Evolutionary conservation across 2,113 vertebrate genomes (phyloP).

Genomic region (Lathamus discolor): DNA sequence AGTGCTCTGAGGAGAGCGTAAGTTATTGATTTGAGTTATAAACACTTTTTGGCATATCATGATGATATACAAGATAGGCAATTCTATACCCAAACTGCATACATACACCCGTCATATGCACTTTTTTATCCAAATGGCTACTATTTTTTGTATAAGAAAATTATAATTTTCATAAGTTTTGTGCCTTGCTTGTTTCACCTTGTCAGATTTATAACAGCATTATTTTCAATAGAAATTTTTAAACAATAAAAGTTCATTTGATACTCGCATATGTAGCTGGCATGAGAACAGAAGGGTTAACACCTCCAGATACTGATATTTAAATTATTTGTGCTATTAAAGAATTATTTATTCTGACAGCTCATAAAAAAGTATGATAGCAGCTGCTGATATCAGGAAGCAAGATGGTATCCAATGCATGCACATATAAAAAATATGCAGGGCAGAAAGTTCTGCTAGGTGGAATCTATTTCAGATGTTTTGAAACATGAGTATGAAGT

Average conservation of each 20-base stretch:
- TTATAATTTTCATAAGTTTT: not conserved
- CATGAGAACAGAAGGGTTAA: not conserved
- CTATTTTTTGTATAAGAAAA: not conserved
- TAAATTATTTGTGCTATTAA: not conserved
- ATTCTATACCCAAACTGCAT: not conserved
- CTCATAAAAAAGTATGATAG: not conserved
- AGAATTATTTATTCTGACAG: not conserved
- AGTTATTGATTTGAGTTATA: not conserved
- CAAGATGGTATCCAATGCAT: not conserved
- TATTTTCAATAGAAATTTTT: not conserved
- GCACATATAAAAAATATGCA: not conserved
- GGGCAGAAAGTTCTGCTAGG: not conserved
- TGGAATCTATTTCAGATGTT: not conserved
- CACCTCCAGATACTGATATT: not conserved
- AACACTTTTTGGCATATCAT: not conserved
- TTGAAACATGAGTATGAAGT: not conserved
- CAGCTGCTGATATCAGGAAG: not conserved
- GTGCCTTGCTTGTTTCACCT: not conserved
- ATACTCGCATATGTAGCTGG: fast-evolving
- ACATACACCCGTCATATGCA: not conserved
- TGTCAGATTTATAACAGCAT: not conserved
- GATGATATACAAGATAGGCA: not conserved
- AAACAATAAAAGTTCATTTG: not conserved
- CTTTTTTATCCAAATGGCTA: not conserved
- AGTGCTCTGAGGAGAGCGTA: not conserved